Evolutionary conservation across 2,888 invertebrate species (phyloP).

Genomic region (Chydorus sphaericus): DNA sequence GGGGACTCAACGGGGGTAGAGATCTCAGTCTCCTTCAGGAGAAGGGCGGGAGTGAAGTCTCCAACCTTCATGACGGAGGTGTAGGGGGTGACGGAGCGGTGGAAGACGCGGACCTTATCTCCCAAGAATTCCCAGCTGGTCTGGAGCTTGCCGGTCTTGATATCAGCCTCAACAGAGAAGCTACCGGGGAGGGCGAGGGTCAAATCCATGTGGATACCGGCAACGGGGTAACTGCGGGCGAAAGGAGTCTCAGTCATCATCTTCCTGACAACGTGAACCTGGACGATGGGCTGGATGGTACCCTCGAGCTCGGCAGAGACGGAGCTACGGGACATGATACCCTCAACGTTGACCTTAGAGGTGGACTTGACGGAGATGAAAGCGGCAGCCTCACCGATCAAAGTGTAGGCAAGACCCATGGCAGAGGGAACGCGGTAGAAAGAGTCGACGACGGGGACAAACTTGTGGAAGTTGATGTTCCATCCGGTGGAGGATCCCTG

Average conservation of each 20-base stretch:
- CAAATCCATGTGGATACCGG: constrained; percentile 10
- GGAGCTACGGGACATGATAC: background rate
- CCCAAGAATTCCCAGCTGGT: constrained; percentile 10
- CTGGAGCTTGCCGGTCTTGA: constrained; percentile 6
- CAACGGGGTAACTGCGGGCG: background rate
- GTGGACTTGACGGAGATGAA: constrained; percentile 9
- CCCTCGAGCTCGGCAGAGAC: background rate
- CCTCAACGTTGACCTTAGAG: background rate
- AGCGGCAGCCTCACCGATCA: background rate
- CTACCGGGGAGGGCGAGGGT: constrained; percentile 9
- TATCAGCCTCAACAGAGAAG: constrained; percentile 6
- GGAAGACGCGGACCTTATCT: constrained; percentile 1
- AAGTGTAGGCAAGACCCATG: constrained; percentile 14
- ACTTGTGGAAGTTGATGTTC: constrained; percentile 15
- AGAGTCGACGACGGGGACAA: constrained; percentile 5
- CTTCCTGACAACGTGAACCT: background rate
- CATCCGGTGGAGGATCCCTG: background rate
- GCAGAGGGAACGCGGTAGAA: constrained; percentile 11
- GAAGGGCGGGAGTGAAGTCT: constrained; percentile 13
- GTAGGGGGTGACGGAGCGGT: constrained; percentile 15
- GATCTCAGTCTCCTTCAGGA: constrained; percentile 3
- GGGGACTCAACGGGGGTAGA: background rate
- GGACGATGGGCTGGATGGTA: background rate
- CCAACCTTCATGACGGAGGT: constrained; percentile 14
- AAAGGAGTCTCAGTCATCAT: constrained; percentile 9